These are phyloP conservation scores for Macrotrachela quadricornifera DNA, from an alignment of 1,140 invertebrate genomes.

Conservation along the genomic window DNA sequence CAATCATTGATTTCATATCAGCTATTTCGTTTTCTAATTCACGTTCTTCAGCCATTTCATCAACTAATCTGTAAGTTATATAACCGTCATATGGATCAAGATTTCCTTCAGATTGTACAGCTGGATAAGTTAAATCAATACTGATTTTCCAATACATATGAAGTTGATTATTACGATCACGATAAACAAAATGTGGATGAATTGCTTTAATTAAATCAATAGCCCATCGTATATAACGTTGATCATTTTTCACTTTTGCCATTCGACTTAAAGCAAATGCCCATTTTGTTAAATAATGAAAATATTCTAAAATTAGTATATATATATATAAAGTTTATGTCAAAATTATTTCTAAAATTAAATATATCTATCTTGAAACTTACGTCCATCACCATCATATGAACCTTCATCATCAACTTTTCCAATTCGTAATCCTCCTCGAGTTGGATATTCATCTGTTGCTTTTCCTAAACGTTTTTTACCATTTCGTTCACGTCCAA, in stretches of 20 bases:
- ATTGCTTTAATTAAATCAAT: constrained; percentile 4
- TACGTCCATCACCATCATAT: constrained; percentile 9
- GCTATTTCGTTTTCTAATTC: constrained; percentile 1
- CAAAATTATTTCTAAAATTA: too few relatives aligned
- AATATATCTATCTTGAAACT: too few relatives aligned
- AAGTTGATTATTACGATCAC: not conserved
- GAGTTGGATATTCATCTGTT: too few relatives aligned
- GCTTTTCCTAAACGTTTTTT: too few relatives aligned
- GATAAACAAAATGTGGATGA: constrained; percentile 8
- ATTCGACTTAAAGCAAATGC: constrained; percentile 9
- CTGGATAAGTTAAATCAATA: constrained; percentile 6
- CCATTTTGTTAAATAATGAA: constrained; percentile 12
- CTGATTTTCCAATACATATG: constrained; percentile 11
- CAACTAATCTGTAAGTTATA: constrained; percentile 3
- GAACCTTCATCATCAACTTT: not conserved
- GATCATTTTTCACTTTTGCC: not conserved
- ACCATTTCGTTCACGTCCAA: not conserved
- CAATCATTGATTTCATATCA: not conserved
- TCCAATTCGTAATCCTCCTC: constrained; percentile 2
- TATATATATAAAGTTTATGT: too few relatives aligned
- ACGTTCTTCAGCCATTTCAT: not conserved
- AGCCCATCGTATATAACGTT: not conserved
- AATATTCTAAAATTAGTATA: too few relatives aligned
- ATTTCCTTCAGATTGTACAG: not conserved
- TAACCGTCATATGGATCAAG: constrained; percentile 8